Percentiles rank a stretch among this genome's conserved stretches.
Evolutionary conservation across 2,888 invertebrate species (phyloP).

Genomic region (Petrolisthes cinctipes): DNA sequence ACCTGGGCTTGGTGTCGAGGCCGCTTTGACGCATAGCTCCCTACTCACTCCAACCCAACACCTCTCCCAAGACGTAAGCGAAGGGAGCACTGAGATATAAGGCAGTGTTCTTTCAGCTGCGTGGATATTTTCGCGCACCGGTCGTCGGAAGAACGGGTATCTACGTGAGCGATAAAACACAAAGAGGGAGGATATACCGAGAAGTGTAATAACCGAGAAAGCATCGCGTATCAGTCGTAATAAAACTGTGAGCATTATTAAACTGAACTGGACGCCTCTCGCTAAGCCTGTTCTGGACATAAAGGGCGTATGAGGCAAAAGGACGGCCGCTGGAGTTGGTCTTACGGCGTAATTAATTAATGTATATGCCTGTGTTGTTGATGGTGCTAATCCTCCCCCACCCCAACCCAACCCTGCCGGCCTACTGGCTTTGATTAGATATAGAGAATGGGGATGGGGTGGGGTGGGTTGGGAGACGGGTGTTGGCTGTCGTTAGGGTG

Average conservation of each 20-base stretch:
- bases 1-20: too few species aligned
- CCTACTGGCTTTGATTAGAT: neutral
- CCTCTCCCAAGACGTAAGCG: neutral
- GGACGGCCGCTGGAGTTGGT: too few species aligned
- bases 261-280: slow-evolving; percentile 10
- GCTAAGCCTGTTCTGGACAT: neutral
- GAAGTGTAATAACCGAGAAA: slow-evolving; percentile 18
- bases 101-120: too few species aligned
- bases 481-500: too few species aligned
- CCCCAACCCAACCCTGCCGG: neutral
- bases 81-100: too few species aligned
- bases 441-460: too few species aligned
- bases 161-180: too few species aligned
- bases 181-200: neutral
- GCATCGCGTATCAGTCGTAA: slow-evolving; percentile 13
- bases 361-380: neutral
- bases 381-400: neutral
- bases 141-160: too few species aligned
- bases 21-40: neutral
- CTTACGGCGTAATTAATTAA: neutral
- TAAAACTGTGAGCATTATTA: slow-evolving; percentile 21
- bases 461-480: too few species aligned
- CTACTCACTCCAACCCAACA: neutral
- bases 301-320: neutral
- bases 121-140: too few species aligned